Evolutionary conservation across 2,113 vertebrate genomes (phyloP).

Genomic region (Carassius carassius): DNA sequence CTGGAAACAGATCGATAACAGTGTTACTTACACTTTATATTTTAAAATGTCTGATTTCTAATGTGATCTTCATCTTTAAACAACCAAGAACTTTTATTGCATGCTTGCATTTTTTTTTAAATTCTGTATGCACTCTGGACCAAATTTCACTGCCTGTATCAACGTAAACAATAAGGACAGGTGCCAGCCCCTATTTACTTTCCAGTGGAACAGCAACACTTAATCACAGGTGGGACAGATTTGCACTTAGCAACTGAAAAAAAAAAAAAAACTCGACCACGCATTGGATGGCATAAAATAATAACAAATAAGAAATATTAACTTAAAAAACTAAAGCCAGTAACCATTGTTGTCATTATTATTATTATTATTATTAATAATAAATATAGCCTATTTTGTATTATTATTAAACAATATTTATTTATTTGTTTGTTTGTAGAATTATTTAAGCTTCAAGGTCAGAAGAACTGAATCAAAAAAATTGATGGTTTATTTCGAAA

Average conservation of each 20-base stretch:
- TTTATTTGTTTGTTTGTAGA: too few species aligned
- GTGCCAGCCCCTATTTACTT: constrained; percentile 74
- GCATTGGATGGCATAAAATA: background rate
- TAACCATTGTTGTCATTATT: too few species aligned
- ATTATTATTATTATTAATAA: too few species aligned
- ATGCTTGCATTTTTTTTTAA: background rate
- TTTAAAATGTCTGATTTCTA: background rate
- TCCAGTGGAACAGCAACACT: constrained; percentile 65
- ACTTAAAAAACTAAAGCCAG: background rate
- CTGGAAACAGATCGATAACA: constrained; percentile 57
- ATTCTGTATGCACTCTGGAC: constrained; percentile 42
- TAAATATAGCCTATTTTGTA: too few species aligned
- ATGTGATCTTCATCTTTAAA: background rate
- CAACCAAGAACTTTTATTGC: background rate
- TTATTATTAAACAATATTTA: too few species aligned
- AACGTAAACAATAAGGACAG: constrained; percentile 72
- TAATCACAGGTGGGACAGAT: constrained; percentile 57
- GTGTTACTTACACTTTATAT: background rate
- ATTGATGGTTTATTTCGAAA: background rate
- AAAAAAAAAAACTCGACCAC: constrained; percentile 1
- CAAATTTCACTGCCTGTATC: constrained; percentile 67
- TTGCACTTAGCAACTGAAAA: constrained; percentile 66
- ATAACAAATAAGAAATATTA: background rate
- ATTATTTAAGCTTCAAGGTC: background rate
- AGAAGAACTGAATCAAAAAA: background rate